These are phyloP conservation scores for Carlito syrichta DNA, from an alignment of 2,113 vertebrate species.

Conservation along the genomic window DNA sequence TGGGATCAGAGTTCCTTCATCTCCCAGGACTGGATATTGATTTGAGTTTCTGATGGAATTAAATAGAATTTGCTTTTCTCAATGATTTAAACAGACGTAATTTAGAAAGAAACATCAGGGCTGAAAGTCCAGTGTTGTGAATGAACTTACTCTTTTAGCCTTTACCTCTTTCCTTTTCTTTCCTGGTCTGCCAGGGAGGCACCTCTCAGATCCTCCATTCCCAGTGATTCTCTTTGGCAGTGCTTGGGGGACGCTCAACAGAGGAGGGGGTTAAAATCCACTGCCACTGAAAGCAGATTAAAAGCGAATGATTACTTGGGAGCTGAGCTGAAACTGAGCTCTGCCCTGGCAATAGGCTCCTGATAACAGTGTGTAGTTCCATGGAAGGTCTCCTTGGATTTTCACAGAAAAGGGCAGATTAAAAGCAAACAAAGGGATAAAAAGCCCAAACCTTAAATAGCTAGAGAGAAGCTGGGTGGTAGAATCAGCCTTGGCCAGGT, in stretches of 20 bases:
- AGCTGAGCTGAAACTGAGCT: neutral
- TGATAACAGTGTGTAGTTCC: neutral
- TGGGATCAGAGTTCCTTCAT: neutral
- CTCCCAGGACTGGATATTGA: neutral
- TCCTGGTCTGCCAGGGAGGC: neutral
- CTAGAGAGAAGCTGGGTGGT: neutral
- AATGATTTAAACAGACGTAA: neutral
- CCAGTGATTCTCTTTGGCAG: neutral
- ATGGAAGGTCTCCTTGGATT: neutral
- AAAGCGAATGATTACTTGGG: neutral
- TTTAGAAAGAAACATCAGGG: neutral
- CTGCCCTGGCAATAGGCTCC: neutral
- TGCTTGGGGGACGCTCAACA: neutral
- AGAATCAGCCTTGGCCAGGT: neutral
- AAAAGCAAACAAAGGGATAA: constrained; percentile 47
- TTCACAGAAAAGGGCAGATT: constrained; percentile 46
- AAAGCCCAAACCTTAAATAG: constrained; percentile 13
- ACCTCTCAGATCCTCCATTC: too few relatives aligned
- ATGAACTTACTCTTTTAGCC: fast-evolving
- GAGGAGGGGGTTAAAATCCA: neutral
- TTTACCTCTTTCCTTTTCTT: neutral
- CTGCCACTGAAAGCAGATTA: neutral
- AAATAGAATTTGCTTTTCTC: constrained; percentile 3
- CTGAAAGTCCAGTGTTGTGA: neutral
- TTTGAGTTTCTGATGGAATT: constrained; percentile 11